phyloP scores from a whole-genome alignment of 2,888 invertebrate genomes.

The Synanthedon myopaeformis region DNA sequence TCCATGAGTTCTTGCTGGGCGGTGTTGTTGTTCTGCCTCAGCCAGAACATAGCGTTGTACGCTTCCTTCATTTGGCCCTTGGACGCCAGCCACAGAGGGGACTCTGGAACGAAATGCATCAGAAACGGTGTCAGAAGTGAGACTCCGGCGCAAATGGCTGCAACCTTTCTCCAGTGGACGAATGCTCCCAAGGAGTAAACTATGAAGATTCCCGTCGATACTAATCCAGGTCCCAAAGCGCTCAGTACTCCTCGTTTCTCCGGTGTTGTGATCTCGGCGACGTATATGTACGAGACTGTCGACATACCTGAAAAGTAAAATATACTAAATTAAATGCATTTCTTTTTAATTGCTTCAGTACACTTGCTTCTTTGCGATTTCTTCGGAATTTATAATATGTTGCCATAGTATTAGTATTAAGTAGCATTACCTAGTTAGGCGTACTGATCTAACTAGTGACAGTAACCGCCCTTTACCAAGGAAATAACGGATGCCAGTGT shows the following conservation, averaged over 20 bases:
- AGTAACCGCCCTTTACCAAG: too few relatives aligned
- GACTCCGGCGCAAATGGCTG: slow-evolving; percentile 73
- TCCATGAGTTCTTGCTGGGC: slow-evolving; percentile 75
- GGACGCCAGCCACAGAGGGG: slow-evolving; percentile 76
- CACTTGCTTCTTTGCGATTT: background rate
- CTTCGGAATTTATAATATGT: background rate
- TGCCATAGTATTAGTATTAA: background rate
- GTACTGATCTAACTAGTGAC: too few relatives aligned
- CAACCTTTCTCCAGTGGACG: slow-evolving; percentile 75
- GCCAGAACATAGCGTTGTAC: slow-evolving; percentile 73
- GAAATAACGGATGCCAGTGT: too few relatives aligned
- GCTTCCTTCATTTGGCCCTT: slow-evolving; percentile 72
- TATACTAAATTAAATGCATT: background rate
- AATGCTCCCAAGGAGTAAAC: slow-evolving; percentile 77
- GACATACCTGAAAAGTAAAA: slow-evolving; percentile 71
- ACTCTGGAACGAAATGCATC: slow-evolving; percentile 76
- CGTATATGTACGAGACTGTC: slow-evolving; percentile 76
- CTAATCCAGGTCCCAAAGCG: slow-evolving; percentile 77
- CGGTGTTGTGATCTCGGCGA: slow-evolving; percentile 77
- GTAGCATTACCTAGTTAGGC: too few relatives aligned
- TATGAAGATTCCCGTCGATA: slow-evolving; percentile 78
- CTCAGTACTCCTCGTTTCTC: slow-evolving; percentile 77
- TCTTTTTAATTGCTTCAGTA: background rate
- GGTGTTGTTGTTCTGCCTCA: slow-evolving; percentile 71
- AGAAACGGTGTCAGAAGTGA: slow-evolving; percentile 68